Base-by-base conservation (phyloP, 2,888 invertebrate species). In the Drosophila cognata region DNA sequence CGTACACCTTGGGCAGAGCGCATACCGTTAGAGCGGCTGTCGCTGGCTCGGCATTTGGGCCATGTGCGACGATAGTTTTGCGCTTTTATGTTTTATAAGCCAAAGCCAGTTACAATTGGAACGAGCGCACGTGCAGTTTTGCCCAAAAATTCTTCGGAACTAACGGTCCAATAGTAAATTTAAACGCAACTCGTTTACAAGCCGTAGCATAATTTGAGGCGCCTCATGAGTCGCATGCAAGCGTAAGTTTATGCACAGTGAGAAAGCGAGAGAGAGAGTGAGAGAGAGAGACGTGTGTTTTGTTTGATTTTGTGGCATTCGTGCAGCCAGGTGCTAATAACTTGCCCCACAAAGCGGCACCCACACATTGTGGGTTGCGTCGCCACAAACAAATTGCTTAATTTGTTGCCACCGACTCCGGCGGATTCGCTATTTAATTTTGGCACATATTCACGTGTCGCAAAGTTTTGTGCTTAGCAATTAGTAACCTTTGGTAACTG, bases 151-250 rank as follows among this genome's bases (percentile, higher is more conserved):
- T 56, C 52, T 48, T 63, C 60, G 6, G 25, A 73, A 18, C 57
- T 46, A 62, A 58, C 59, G 38, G 41, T 38, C 50, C 10, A 48
- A 50, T 51, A 50, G 21, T 33, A 25, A 57, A 21, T 21, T 33
- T 21, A 61, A 58, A 61, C 46, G 13, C 38, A 72, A 43, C 35
- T 67, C 16, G 31, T 21, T 38, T 5, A 46, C 5, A 52, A 62
- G 50, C 13, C 66, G 57, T 71, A 84, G 82, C 91, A 89, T 89
- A 90, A 70, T 66, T 74, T 51, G 13, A 65, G 89, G 83, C 81
- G 84, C 72, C 86, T 48, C 71, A 91, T 91, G 91, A 87, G 82
- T 73, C 91, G 91, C 82, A 87, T 92, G 79, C 90, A 92, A 84
- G 81, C 85, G 92, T 91, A 80, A 91, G 92, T 91, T 73, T 57